Conservation (phyloP, 2,113 vertebrate species). For the Rhynchopsitta pachyrhyncha region DNA sequence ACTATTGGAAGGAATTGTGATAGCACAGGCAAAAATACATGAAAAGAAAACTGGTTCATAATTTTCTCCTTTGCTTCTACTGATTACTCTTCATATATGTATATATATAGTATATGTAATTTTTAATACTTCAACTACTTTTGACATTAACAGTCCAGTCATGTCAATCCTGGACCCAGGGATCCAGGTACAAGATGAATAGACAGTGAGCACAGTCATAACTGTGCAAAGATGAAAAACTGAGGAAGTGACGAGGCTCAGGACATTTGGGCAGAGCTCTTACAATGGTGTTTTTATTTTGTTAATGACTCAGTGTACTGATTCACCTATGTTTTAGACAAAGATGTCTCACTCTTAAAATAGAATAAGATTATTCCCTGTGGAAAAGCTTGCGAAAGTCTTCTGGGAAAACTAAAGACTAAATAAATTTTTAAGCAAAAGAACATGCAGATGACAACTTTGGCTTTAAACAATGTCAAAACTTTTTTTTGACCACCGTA, state of each 20-base stretch:
- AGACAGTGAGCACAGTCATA: not conserved
- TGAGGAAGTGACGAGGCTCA: not conserved
- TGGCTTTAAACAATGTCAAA: not conserved
- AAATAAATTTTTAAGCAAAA: not conserved
- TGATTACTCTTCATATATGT: not conserved
- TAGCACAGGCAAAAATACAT: not conserved
- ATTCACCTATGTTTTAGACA: constrained; percentile 11
- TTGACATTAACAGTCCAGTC: not conserved
- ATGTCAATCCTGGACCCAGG: not conserved
- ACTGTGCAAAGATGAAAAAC: not conserved
- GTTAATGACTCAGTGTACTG: not conserved
- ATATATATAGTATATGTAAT: not conserved
- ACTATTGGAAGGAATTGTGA: not conserved
- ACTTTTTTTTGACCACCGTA: not conserved
- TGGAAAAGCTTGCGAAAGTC: not conserved
- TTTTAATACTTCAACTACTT: not conserved
- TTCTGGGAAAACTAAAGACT: not conserved
- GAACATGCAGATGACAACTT: not conserved
- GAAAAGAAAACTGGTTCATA: not conserved
- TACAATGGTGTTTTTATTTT: constrained; percentile 34
- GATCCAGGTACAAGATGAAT: not conserved
- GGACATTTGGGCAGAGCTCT: not conserved
- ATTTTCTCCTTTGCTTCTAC: not conserved
- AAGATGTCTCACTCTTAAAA: not conserved
- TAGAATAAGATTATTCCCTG: not conserved